These are phyloP conservation scores for Equus przewalskii DNA, from an alignment of 2,113 vertebrate species.

Conservation along the genomic window DNA sequence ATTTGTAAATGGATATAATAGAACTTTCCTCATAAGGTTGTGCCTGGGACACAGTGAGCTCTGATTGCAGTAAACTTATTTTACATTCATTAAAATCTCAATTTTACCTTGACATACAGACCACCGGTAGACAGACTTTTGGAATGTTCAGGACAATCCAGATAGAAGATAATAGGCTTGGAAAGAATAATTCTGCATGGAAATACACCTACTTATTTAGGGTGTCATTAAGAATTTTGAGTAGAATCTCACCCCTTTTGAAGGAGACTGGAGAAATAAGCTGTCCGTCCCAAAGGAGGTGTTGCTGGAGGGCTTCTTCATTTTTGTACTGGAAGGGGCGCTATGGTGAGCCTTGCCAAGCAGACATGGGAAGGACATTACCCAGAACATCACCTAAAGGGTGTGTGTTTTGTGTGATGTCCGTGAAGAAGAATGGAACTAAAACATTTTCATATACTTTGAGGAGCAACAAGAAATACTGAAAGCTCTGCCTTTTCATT, in stretches of 20 bases:
- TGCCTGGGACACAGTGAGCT: background rate
- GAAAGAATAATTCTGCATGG: background rate
- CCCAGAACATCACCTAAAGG: background rate
- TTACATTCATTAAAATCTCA: background rate
- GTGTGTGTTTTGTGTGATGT: background rate
- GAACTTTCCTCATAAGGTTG: background rate
- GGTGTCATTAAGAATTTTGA: background rate
- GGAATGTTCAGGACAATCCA: background rate
- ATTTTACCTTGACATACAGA: background rate
- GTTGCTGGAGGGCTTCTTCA: background rate
- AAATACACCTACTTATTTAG: background rate
- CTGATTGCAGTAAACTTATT: background rate
- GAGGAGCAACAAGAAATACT: background rate
- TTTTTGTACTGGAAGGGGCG: background rate
- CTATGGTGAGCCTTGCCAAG: background rate
- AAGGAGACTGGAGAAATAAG: background rate
- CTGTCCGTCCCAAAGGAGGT: background rate
- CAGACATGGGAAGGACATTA: background rate
- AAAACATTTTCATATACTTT: background rate
- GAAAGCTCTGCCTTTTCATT: background rate
- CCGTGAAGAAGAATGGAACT: background rate
- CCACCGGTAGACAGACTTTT: background rate
- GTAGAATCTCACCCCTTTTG: background rate
- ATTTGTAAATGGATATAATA: background rate
- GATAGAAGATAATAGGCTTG: background rate